phyloP scores from a whole-genome alignment of 2,888 invertebrate genomes.

The Phoenoteleia sp. region DNA sequence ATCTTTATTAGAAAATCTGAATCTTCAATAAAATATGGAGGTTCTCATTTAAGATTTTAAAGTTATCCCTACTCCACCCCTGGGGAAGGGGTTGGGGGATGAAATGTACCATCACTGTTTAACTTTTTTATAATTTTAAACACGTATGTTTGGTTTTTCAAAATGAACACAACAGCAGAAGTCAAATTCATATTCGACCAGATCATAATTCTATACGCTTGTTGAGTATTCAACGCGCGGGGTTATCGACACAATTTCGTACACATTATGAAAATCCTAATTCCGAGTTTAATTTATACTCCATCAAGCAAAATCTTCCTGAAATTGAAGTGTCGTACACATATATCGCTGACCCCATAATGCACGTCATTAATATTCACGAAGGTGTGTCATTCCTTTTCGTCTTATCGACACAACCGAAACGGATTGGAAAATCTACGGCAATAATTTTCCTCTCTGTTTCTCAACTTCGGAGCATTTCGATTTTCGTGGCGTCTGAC shows the following conservation, averaged over 20 bases:
- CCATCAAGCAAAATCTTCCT: background rate
- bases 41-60: too few species aligned
- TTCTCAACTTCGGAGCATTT: constrained; percentile 59
- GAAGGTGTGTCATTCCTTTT: constrained; percentile 45
- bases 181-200: background rate
- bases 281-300: constrained; percentile 9
- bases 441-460: constrained; percentile 65
- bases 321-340: constrained; percentile 13
- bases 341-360: constrained; percentile 44
- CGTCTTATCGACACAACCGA: constrained; percentile 69
- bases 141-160: too few species aligned
- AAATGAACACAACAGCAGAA: background rate
- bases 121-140: too few species aligned
- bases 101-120: too few species aligned
- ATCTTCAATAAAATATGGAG: too few species aligned
- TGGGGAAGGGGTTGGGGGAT: too few species aligned
- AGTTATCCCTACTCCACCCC: too few species aligned
- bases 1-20: too few species aligned
- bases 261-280: constrained; percentile 11
- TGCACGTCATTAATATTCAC: constrained; percentile 65
- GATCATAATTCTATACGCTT: constrained; percentile 1
- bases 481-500: constrained; percentile 66
- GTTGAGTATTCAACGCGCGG: constrained; percentile 14
- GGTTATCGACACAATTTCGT: constrained; percentile 31
- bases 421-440: constrained; percentile 64